Percentiles rank a stretch among this genome's conserved stretches.
Evolutionary conservation across 92 coral and sea anemone species (phyloP).

Genomic region (Parazoanthus swiftii): DNA sequence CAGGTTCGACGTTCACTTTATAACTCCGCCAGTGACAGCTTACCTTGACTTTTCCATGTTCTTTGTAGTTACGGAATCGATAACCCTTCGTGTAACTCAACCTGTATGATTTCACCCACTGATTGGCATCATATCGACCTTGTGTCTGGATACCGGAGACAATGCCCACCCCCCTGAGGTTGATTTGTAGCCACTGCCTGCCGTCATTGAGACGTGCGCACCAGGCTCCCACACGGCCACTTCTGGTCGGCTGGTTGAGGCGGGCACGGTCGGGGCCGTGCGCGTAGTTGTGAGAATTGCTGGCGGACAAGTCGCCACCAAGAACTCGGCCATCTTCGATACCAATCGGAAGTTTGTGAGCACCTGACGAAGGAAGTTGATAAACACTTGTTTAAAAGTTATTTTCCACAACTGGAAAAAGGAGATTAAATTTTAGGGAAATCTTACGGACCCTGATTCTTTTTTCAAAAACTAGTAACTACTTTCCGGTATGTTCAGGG

Average conservation of each 20-base stretch:
- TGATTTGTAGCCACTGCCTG: conserved; percentile 67
- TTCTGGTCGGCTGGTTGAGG: conserved; percentile 47
- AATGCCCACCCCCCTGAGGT: conserved; percentile 48
- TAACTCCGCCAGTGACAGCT: neutral
- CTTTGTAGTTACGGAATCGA: conserved; percentile 50
- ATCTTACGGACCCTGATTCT: neutral
- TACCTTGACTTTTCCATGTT: conserved; percentile 69
- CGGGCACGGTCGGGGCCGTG: conserved; percentile 74
- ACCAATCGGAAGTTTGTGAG: conserved; percentile 62
- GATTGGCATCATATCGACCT: conserved; percentile 63
- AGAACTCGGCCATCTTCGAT: conserved; percentile 62
- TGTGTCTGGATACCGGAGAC: conserved; percentile 69
- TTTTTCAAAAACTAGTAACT: neutral
- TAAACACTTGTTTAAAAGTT: neutral
- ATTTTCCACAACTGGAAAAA: too few relatives aligned
- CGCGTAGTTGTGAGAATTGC: conserved; percentile 50
- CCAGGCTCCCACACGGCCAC: conserved; percentile 68
- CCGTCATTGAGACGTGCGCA: conserved; percentile 52
- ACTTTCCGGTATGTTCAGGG: too few relatives aligned
- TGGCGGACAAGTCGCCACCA: conserved; percentile 62
- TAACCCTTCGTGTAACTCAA: conserved; percentile 52
- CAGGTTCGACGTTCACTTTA: too few relatives aligned
- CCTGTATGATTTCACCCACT: conserved; percentile 65
- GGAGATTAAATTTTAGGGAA: neutral
- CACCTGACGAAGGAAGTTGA: neutral